These are phyloP conservation scores for Halictus ligatus DNA, from an alignment of 2,888 invertebrate genomes.

Conservation along the genomic window DNA sequence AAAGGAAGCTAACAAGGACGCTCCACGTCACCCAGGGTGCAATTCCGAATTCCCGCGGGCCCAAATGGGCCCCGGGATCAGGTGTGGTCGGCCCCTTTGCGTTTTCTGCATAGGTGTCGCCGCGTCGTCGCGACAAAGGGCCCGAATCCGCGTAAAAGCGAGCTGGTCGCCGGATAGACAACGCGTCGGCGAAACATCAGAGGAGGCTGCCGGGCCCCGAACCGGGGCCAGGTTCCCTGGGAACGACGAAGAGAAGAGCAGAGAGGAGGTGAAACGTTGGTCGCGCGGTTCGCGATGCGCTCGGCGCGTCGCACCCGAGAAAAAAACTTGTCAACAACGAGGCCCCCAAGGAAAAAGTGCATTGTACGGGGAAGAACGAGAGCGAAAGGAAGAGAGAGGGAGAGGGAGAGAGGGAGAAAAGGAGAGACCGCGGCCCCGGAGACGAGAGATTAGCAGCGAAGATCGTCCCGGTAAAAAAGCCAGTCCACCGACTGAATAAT, in stretches of 20 bases:
- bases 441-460: slow-evolving; percentile 75
- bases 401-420: slow-evolving; percentile 13
- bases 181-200: slow-evolving; percentile 79
- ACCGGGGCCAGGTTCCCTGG: slow-evolving; percentile 52
- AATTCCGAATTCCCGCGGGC: slow-evolving; percentile 62
- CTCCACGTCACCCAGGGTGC: slow-evolving; percentile 29
- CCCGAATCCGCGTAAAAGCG: slow-evolving; percentile 81
- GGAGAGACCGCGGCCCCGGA: slow-evolving; percentile 45
- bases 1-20: background rate
- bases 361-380: slow-evolving; percentile 63
- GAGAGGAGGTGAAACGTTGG: slow-evolving; percentile 53
- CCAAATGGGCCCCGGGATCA: slow-evolving; percentile 68
- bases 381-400: background rate
- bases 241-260: background rate
- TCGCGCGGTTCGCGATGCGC: slow-evolving; percentile 65
- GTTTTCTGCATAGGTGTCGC: slow-evolving; percentile 71
- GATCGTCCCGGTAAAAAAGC: slow-evolving; percentile 65
- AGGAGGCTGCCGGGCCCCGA: slow-evolving; percentile 52
- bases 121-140: slow-evolving; percentile 77
- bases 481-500: slow-evolving; percentile 71
- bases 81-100: slow-evolving; percentile 75
- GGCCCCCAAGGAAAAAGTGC: slow-evolving; percentile 72
- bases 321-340: slow-evolving; percentile 76
- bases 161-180: slow-evolving; percentile 78
- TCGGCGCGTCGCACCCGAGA: slow-evolving; percentile 59